Percentiles rank a stretch among this genome's conserved stretches.
phyloP scores from a whole-genome alignment of 2,113 vertebrate species.

The Noturus placidus region DNA sequence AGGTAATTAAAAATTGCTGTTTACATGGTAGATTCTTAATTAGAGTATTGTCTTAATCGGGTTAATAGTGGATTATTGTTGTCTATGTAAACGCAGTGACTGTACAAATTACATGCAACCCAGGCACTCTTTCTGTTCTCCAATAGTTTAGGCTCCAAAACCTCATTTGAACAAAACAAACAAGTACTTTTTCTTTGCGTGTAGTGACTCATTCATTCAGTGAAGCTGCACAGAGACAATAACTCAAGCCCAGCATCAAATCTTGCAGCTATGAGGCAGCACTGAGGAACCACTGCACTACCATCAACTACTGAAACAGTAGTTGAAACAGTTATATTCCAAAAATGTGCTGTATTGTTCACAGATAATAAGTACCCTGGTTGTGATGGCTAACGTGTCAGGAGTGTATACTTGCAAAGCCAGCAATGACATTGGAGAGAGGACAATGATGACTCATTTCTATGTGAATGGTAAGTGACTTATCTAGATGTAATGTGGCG shows the following conservation, averaged over 20 bases:
- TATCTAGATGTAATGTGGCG: background rate
- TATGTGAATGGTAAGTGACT: slow-evolving; percentile 79
- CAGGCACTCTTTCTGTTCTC: background rate
- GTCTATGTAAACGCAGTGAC: too few species aligned
- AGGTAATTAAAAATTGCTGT: too few species aligned
- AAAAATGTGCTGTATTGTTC: background rate
- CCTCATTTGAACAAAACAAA: background rate
- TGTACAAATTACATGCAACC: background rate
- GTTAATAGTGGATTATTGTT: too few species aligned
- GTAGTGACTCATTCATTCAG: background rate
- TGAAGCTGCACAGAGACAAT: background rate
- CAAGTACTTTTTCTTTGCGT: background rate
- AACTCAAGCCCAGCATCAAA: background rate
- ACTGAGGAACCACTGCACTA: background rate
- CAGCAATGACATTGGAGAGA: slow-evolving; percentile 66
- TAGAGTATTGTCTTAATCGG: too few species aligned
- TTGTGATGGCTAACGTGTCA: slow-evolving; percentile 66
- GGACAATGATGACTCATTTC: slow-evolving; percentile 68
- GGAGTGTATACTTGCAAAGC: slow-evolving; percentile 79
- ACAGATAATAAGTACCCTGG: slow-evolving; percentile 79
- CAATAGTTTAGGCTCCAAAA: background rate
- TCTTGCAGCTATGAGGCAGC: background rate
- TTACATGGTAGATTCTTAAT: too few species aligned
- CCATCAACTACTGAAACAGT: background rate
- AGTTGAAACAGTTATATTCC: background rate